Conservation (phyloP, 2,888 invertebrate genomes). For the Tridacna gigas region DNA sequence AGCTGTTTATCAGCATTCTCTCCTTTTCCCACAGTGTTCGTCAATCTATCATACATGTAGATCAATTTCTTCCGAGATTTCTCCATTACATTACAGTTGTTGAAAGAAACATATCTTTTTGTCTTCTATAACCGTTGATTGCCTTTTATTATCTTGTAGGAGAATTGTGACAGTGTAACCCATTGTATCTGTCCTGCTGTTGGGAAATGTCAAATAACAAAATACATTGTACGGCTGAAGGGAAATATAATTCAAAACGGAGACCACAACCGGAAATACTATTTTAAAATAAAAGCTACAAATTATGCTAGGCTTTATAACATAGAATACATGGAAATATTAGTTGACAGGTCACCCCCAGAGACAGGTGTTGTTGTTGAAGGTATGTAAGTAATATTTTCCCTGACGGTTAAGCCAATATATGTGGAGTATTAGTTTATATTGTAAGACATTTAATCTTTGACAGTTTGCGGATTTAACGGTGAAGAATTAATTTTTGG, state of each 20-base stretch:
- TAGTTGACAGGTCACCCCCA: slow-evolving; percentile 53
- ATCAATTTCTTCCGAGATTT: no score
- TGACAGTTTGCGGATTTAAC: no score
- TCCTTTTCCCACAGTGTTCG: not conserved
- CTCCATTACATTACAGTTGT: no score
- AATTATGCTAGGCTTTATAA: slow-evolving; percentile 63
- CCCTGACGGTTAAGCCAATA: no score
- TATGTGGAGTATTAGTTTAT: no score
- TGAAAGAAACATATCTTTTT: no score
- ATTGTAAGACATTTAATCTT: no score
- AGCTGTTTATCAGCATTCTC: not conserved
- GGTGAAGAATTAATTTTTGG: no score
- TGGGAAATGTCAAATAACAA: slow-evolving; percentile 60
- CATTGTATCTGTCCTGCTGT: slow-evolving; percentile 66
- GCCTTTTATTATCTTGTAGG: not conserved
- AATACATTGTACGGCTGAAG: slow-evolving; percentile 52
- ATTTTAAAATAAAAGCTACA: slow-evolving; percentile 63
- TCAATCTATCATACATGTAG: no score
- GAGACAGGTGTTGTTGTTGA: slow-evolving; percentile 47
- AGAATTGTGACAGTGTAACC: not conserved
- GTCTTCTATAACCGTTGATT: no score
- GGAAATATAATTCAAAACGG: slow-evolving; percentile 49
- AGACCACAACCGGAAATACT: slow-evolving; percentile 69
- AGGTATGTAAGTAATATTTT: no score
- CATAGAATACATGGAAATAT: slow-evolving; percentile 57